phyloP scores from a whole-genome alignment of 1,140 invertebrate genomes.

The Aricia agestis region DNA sequence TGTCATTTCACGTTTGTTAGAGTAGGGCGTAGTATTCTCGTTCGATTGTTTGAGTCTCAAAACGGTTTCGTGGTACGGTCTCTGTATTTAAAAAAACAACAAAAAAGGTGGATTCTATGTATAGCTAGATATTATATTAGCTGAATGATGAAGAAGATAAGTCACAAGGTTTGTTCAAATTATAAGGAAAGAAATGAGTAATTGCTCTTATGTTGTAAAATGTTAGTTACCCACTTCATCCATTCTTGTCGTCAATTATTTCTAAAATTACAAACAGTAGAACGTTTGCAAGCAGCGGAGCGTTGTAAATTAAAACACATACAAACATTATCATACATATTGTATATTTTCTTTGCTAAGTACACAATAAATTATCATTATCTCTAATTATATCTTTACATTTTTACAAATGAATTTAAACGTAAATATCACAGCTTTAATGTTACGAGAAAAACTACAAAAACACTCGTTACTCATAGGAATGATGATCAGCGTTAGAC shows the following conservation, averaged over 20 bases:
- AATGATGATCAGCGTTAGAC: background rate
- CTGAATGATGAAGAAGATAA: no score
- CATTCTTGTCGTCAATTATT: background rate
- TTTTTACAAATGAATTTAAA: slow-evolving; percentile 57
- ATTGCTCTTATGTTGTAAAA: no score
- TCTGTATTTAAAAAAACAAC: no score
- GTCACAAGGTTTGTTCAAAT: no score
- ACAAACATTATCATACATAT: slow-evolving; percentile 48
- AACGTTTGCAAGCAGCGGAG: background rate
- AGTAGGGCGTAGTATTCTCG: no score
- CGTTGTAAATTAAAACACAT: slow-evolving; percentile 38
- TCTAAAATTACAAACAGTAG: background rate
- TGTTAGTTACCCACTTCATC: no score
- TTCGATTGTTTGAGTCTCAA: no score
- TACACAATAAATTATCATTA: slow-evolving; percentile 58
- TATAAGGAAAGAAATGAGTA: no score
- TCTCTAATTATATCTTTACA: slow-evolving; percentile 47
- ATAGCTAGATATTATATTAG: no score
- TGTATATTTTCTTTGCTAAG: slow-evolving; percentile 49
- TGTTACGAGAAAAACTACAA: slow-evolving; percentile 12
- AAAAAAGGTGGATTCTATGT: no score
- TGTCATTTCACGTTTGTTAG: no score
- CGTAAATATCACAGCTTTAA: slow-evolving; percentile 60
- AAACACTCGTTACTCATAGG: background rate
- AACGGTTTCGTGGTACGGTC: no score